A percentile compares a stretch with the other conserved stretches of the same genome.
These are phyloP conservation scores for Nebria ingens DNA, from an alignment of 1,140 invertebrate species.

Conservation along the genomic window DNA sequence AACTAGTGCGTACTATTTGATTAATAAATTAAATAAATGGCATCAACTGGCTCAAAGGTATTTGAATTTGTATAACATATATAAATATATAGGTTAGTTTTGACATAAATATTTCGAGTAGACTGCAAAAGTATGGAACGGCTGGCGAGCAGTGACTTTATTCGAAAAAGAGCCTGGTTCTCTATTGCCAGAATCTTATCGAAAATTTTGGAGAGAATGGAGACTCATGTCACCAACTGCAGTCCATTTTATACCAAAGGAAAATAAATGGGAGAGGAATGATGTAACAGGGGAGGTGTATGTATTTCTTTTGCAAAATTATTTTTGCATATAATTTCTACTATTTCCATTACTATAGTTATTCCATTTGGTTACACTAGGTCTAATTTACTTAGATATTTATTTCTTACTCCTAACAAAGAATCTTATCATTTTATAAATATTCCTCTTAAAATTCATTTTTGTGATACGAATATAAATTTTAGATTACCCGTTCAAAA, in stretches of 20 bases:
- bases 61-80: too few species aligned
- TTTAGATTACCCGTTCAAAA: slow-evolving; percentile 59
- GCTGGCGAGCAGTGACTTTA: slow-evolving; percentile 9
- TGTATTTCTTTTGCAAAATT: too few species aligned
- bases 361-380: background rate
- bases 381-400: slow-evolving; percentile 19
- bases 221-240: slow-evolving; percentile 58
- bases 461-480: slow-evolving; percentile 17
- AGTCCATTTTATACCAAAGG: slow-evolving; percentile 75
- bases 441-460: background rate
- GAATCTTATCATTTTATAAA: background rate
- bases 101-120: too few species aligned
- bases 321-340: background rate
- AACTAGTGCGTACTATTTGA: too few species aligned
- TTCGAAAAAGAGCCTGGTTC: slow-evolving; percentile 40
- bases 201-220: slow-evolving; percentile 82
- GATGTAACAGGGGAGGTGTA: slow-evolving; percentile 60
- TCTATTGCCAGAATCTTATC: slow-evolving; percentile 71
- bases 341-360: too few species aligned
- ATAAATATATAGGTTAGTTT: too few species aligned
- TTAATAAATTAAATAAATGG: too few species aligned
- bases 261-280: slow-evolving; percentile 61
- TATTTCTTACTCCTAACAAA: background rate
- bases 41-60: too few species aligned
- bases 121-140: background rate